Base-by-base conservation (phyloP, 2,797 vertebrate genomes). In the Pseudochirops corinnae region DNA sequence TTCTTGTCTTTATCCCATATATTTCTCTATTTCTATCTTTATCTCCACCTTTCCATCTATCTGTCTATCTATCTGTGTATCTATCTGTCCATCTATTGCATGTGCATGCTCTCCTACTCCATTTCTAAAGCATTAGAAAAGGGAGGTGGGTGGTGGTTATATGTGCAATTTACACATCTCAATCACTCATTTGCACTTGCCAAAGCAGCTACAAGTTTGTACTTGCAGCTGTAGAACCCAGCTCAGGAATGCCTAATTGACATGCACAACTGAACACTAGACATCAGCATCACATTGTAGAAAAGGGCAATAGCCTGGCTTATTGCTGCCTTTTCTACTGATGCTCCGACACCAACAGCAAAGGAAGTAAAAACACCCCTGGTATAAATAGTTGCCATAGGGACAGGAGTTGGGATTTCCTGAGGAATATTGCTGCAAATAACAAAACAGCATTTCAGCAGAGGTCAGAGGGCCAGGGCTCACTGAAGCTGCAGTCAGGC, bases 341-440 rank as follows among this genome's bases (percentile, higher is more conserved):
- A 33, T 56, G 56, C 58, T 97, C 96, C 95, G 96, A 87, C 87
- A 10, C 62, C 92, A 55, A 39, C 92, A 94, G 90, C 94, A 94
- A 96, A 90, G 82, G 62, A 94, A 50, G 58, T 96, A 95, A 91
- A 91, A 92, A 56, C 91, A 60, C 93, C 91, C 91, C 94, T 96
- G 94, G 92, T 94, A 16, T 94, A 90, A 56, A 82, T 94, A 91
- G 97, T 98, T 98, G 94, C 96, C 96, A 98, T 97, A 95, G 97
- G 94, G 96, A 98, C 60, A 82, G 96, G 93, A 94, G 87, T 96
- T 97, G 92, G 96, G 94, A 96, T 97, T 96, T 97, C 92, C 94
- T 18, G 12, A 55, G 62, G 91, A 96, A 96, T 90, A 92, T 60
- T 96, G 91, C 91, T 96, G 33, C 62, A 97, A 97, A 97, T 74